phyloP scores from a whole-genome alignment of 2,888 invertebrate genomes.

The Meghimatium bilineatum region DNA sequence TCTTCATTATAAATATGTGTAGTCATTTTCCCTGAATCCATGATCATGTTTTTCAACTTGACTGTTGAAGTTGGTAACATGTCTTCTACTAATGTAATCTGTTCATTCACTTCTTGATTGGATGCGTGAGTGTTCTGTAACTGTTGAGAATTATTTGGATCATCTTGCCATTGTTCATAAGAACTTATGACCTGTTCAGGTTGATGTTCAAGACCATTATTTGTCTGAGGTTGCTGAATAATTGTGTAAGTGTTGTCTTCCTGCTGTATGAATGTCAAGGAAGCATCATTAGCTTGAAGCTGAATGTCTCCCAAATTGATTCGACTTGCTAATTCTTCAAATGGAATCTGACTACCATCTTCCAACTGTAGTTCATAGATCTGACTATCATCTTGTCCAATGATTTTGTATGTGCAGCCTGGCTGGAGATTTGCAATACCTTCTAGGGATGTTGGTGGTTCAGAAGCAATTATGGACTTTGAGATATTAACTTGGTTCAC shows the following conservation, averaged over 20 bases:
- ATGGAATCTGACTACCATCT: conserved; percentile 23
- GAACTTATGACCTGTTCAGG: background rate
- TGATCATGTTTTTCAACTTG: background rate
- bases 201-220: background rate
- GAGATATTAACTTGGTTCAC: conserved; percentile 5
- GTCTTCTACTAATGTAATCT: background rate
- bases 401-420: conserved; percentile 34
- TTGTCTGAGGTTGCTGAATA: background rate
- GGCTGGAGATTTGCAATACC: conserved; percentile 9
- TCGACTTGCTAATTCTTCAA: conserved; percentile 30
- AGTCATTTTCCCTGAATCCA: background rate
- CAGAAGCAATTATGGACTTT: background rate
- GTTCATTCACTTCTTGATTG: background rate
- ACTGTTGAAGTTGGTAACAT: background rate
- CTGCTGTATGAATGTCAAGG: conserved; percentile 27
- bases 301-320: conserved; percentile 20
- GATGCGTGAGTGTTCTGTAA: conserved; percentile 4
- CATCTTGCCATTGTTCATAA: background rate
- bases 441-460: conserved; percentile 15
- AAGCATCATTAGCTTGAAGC: conserved; percentile 11
- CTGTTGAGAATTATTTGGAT: background rate
- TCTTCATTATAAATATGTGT: background rate
- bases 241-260: background rate
- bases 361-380: conserved; percentile 43
- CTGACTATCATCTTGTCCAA: conserved; percentile 21